These are phyloP conservation scores for Coreius guichenoti DNA, from an alignment of 2,797 vertebrate species.

Conservation along the genomic window DNA sequence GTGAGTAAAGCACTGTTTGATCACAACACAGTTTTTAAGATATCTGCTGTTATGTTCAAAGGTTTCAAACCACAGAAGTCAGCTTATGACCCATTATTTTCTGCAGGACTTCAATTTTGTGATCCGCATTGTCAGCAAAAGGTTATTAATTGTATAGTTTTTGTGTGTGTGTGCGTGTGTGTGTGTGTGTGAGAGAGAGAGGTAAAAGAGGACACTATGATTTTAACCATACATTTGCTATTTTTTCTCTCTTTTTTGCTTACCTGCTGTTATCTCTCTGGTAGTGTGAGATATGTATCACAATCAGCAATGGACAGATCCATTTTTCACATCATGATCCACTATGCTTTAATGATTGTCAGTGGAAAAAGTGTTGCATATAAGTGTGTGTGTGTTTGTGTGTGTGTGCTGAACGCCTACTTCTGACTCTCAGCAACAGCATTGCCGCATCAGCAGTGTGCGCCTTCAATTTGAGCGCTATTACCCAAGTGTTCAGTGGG, in stretches of 20 bases:
- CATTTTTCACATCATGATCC: constrained; percentile 51
- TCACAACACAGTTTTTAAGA: neutral
- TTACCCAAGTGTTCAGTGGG: constrained; percentile 91
- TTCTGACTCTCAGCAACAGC: constrained; percentile 86
- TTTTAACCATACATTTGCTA: neutral
- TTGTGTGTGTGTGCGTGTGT: neutral
- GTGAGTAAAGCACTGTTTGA: constrained; percentile 75
- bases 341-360: constrained; percentile 43
- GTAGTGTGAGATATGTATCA: constrained; percentile 33
- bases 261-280: constrained; percentile 13
- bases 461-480: constrained; percentile 94
- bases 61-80: constrained; percentile 17
- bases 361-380: constrained; percentile 9
- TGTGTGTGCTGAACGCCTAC: constrained; percentile 41
- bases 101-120: constrained; percentile 12
- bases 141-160: neutral
- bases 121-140: neutral
- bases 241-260: neutral
- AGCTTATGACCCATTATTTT: constrained; percentile 10
- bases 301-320: constrained; percentile 33
- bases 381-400: constrained; percentile 28
- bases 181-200: neutral
- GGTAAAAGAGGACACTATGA: neutral
- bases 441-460: constrained; percentile 96
- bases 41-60: neutral